A percentile compares a stretch with the other conserved stretches of the same genome.
These are phyloP conservation scores for Drepanosiphum platanoidis DNA, from an alignment of 2,888 invertebrate species.

Conservation along the genomic window DNA sequence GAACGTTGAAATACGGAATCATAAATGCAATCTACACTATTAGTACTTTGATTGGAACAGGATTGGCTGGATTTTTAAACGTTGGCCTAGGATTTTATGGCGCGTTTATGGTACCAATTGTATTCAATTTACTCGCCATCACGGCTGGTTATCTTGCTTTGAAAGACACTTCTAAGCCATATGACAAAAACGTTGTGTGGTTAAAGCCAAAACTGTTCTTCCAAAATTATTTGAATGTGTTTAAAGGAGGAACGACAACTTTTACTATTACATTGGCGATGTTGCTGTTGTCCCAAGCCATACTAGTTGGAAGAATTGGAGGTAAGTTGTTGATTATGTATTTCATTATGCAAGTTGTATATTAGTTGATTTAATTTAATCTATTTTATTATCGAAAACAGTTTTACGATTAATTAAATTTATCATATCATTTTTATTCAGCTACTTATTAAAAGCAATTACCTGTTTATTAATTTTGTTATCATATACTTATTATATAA, in stretches of 20 bases:
- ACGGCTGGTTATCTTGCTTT: background rate
- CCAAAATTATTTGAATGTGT: slow-evolving; percentile 7
- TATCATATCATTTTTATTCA: no score
- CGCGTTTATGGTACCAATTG: slow-evolving; percentile 33
- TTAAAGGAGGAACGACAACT: background rate
- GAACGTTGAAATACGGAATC: slow-evolving; percentile 64
- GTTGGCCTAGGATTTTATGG: slow-evolving; percentile 59
- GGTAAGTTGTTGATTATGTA: slow-evolving; percentile 24
- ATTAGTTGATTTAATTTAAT: background rate
- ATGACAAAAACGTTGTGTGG: slow-evolving; percentile 26
- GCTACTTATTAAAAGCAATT: background rate
- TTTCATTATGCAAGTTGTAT: background rate
- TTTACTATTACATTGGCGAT: background rate
- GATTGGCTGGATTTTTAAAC: slow-evolving; percentile 61
- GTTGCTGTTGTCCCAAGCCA: slow-evolving; percentile 2
- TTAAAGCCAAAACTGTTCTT: slow-evolving; percentile 6
- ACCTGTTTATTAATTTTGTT: no score
- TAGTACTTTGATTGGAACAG: slow-evolving; percentile 51
- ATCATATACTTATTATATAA: no score
- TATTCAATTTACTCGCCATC: slow-evolving; percentile 28
- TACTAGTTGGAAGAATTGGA: slow-evolving; percentile 35
- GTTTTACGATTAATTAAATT: no score
- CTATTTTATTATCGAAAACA: background rate
- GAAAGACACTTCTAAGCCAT: slow-evolving; percentile 48
- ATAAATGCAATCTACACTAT: slow-evolving; percentile 59